Evolutionary conservation across 64 coral and sea anemone species (phyloP), one percentile per base, ranked within the genome.

Genomic region (Hydrozoanthus tunicans): DNA sequence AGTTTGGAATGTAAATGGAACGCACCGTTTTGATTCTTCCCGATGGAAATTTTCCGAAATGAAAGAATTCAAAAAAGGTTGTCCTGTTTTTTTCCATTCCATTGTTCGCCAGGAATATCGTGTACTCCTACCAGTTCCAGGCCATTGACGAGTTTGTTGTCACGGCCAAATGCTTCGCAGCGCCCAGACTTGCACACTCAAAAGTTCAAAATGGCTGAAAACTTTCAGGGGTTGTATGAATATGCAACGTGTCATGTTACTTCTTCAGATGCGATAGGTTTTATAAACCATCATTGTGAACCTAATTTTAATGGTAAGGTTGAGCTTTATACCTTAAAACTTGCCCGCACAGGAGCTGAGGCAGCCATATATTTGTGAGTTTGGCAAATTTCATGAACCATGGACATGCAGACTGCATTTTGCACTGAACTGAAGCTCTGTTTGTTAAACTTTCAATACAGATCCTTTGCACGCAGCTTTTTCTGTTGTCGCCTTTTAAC

Each of bases 391-490:
- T 5, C 69, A 72, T 72, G 13, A 79, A 79, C 77, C 77, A 59
- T 81, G 25, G 64, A 3, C 62, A 59, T 81, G 79, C 60, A 17
- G 62, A 64, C 79, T 81, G 62, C 79, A 62, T 80, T 61, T 60
- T 58, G 66, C 64, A 26, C 80, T 82, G 80, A 82, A 82, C 80
- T 82, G 32, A 62, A 52, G 9, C 80, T 82, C 65, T 82, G 66
- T 82, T 82, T 66, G 80, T 82, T 81, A 81, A 81, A 81, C 62
- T 81, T 81, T 59, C 79, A 26, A 63, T 81, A 59, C 20, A 81
- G 59, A 81, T 51, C 81, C 81, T 54, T 63, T 83, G 68, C 63
- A 83, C 67, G 32, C 43, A 83, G 63, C 62, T 83, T 83, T 83
- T 56, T 68, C 12, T 83, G 43, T 61, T 56, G 66, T 51, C 62